Percentiles rank a stretch among this genome's conserved stretches.
Conservation (phyloP, 2,113 vertebrate genomes). For the Gopherus flavomarginatus region DNA sequence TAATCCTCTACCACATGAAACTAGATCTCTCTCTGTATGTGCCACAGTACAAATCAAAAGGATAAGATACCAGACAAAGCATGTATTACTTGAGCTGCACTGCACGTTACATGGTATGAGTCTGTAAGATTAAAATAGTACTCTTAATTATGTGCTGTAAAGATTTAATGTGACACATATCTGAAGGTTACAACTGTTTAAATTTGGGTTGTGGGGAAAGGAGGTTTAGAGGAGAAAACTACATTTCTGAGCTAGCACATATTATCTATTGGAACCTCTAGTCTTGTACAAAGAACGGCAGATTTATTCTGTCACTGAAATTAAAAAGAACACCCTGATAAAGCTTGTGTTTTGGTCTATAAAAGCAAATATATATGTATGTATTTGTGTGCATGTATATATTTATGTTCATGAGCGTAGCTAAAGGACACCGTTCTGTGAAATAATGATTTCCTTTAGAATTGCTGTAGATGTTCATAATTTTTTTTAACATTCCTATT, state of each 20-base stretch:
- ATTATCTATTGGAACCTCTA: constrained; percentile 18
- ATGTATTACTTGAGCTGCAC: not conserved
- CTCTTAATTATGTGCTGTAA: constrained; percentile 53
- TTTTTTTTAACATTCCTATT: constrained; percentile 78
- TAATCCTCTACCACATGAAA: not conserved
- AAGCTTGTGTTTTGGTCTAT: constrained; percentile 34
- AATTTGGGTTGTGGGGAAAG: not conserved
- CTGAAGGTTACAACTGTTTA: constrained; percentile 47
- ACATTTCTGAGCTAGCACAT: constrained; percentile 10
- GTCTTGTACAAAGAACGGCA: constrained; percentile 21
- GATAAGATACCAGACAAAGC: not conserved
- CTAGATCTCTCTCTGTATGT: not conserved
- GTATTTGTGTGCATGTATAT: not conserved
- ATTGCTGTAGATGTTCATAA: constrained; percentile 76
- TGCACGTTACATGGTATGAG: constrained; percentile 14
- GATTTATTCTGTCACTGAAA: constrained; percentile 27
- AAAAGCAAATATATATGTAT: constrained; percentile 39
- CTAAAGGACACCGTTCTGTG: constrained; percentile 70
- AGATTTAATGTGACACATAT: constrained; percentile 34
- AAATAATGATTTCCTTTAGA: constrained; percentile 77
- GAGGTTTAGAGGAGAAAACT: constrained; percentile 18
- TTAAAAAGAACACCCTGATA: constrained; percentile 33
- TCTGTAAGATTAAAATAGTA: not conserved
- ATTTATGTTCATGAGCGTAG: constrained; percentile 58
- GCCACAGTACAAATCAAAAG: not conserved